These are phyloP conservation scores for Drosophila murphyi DNA, from an alignment of 1,140 invertebrate species.

Conservation along the genomic window DNA sequence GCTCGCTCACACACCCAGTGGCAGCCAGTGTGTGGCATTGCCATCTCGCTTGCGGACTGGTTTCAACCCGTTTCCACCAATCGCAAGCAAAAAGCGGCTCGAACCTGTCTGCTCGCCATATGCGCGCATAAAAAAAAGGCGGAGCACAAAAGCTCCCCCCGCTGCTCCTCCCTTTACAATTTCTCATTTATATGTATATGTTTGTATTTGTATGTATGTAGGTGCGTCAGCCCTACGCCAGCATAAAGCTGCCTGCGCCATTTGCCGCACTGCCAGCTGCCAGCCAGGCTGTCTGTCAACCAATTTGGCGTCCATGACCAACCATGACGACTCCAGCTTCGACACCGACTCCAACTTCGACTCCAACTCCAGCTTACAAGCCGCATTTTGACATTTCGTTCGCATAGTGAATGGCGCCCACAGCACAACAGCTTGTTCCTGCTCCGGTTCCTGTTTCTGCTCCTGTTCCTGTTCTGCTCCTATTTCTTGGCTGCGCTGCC, in stretches of 20 bases:
- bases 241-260: constrained; percentile 56
- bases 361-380: constrained; percentile 5
- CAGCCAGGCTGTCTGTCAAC: constrained; percentile 72
- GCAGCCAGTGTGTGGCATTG: constrained; percentile 1
- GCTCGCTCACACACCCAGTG: constrained; percentile 47
- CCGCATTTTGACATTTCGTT: constrained; percentile 65
- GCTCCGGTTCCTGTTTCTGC: constrained; percentile 25
- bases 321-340: constrained; percentile 63
- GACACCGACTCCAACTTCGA: constrained; percentile 13
- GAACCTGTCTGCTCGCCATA: constrained; percentile 44
- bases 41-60: constrained; percentile 57
- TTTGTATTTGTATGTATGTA: background rate
- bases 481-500: constrained; percentile 47
- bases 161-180: constrained; percentile 21
- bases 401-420: constrained; percentile 56
- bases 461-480: constrained; percentile 29
- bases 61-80: constrained; percentile 61
- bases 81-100: constrained; percentile 59
- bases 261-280: constrained; percentile 52
- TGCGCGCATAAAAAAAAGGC: constrained; percentile 58
- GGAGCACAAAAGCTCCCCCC: constrained; percentile 48
- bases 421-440: constrained; percentile 53
- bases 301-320: constrained; percentile 80
- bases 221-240: constrained; percentile 50
- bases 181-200: background rate